Evolutionary conservation across 2,797 vertebrate genomes (phyloP).

Genomic region (Neosalanx taihuensis): DNA sequence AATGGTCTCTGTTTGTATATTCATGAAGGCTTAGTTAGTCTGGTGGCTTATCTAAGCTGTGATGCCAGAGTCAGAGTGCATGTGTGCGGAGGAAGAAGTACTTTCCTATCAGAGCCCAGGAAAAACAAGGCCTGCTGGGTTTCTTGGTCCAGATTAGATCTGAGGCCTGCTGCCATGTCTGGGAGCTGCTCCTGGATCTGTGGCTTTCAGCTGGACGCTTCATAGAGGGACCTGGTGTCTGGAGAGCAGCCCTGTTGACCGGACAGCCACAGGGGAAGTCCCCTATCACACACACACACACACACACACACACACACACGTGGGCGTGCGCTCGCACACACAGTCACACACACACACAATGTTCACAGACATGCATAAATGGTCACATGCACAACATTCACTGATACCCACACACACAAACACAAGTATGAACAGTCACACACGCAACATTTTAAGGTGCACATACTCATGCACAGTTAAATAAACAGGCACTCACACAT

Average conservation of each 20-base stretch:
- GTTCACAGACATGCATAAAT: background rate
- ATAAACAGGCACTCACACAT: background rate
- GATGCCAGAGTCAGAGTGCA: constrained; percentile 46
- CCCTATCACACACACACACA: background rate
- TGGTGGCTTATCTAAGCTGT: constrained; percentile 53
- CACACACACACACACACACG: background rate
- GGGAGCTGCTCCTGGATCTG: constrained; percentile 49
- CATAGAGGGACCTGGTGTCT: constrained; percentile 44
- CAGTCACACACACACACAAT: background rate
- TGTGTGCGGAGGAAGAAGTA: constrained; percentile 45
- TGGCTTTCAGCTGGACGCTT: constrained; percentile 52
- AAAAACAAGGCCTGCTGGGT: constrained; percentile 61
- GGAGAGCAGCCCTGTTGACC: constrained; percentile 38
- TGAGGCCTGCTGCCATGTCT: constrained; percentile 48
- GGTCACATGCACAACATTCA: background rate
- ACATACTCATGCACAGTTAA: background rate
- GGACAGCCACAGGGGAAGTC: background rate
- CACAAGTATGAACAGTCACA: background rate
- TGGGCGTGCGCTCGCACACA: background rate
- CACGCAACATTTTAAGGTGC: background rate
- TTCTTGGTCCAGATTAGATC: constrained; percentile 66
- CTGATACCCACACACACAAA: background rate
- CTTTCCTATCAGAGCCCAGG: constrained; percentile 46
- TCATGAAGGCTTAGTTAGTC: constrained; percentile 54
- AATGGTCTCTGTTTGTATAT: constrained; percentile 50